phyloP scores from a whole-genome alignment of 1,140 invertebrate genomes.

The Saccostrea echinata region DNA sequence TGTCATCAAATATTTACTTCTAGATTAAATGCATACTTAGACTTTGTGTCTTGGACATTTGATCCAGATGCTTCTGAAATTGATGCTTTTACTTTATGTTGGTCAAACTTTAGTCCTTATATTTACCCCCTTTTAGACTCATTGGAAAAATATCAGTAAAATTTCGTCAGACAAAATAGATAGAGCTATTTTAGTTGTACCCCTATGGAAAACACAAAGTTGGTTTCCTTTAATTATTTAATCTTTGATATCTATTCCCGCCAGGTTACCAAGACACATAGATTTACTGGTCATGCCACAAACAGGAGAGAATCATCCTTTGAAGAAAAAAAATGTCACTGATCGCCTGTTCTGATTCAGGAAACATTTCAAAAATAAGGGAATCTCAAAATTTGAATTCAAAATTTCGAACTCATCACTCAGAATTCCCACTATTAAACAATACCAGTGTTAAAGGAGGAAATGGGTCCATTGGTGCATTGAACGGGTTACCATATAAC shows the following conservation, averaged over 20 bases:
- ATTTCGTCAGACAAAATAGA: slow-evolving; percentile 13
- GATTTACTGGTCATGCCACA: neutral
- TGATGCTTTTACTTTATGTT: too few relatives aligned
- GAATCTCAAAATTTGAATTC: slow-evolving; percentile 33
- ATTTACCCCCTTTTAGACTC: slow-evolving; percentile 52
- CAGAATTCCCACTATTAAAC: slow-evolving; percentile 41
- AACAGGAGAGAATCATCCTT: neutral
- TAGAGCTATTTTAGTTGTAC: slow-evolving; percentile 42
- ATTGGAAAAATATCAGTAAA: slow-evolving; percentile 33
- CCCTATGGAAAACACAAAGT: too few relatives aligned
- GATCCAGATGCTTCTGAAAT: slow-evolving; percentile 17
- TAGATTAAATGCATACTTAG: slow-evolving; percentile 40
- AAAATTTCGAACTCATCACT: slow-evolving; percentile 36
- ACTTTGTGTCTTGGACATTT: slow-evolving; percentile 46
- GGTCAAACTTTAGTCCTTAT: slow-evolving; percentile 32
- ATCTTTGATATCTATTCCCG: slow-evolving; percentile 34
- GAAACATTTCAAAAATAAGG: slow-evolving; percentile 1
- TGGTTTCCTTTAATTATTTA: slow-evolving; percentile 45
- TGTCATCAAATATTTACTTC: slow-evolving; percentile 50
- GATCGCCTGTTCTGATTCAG: slow-evolving; percentile 44
- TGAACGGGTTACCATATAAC: too few relatives aligned
- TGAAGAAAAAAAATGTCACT: neutral
- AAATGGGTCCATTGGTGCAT: slow-evolving; percentile 54
- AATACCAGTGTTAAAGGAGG: slow-evolving; percentile 45
- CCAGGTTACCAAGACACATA: slow-evolving; percentile 31